Conservation (phyloP, 2,797 vertebrate species). For the Gymnoscopelus braueri region DNA sequence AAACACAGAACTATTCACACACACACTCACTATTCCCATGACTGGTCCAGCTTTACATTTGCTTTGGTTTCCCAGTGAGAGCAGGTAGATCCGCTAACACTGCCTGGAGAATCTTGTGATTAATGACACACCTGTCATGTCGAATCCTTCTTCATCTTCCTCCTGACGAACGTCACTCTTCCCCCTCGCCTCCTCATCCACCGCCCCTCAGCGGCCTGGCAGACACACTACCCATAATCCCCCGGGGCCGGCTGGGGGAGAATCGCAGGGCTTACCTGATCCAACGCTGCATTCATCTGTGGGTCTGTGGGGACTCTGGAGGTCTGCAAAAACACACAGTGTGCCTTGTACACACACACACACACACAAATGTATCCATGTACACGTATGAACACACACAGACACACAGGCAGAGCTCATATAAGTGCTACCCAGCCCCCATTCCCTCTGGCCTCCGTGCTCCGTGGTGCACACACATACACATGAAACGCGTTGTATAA, state of each 20-base stretch:
- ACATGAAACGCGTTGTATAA: constrained; percentile 17
- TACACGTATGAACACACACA: constrained; percentile 24
- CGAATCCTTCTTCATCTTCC: constrained; percentile 65
- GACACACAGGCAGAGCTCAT: constrained; percentile 18
- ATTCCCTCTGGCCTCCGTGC: constrained; percentile 25
- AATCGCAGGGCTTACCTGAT: constrained; percentile 75
- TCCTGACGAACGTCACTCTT: constrained; percentile 56
- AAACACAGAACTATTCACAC: constrained; percentile 47
- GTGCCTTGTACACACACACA: constrained; percentile 18
- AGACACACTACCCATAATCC: constrained; percentile 61
- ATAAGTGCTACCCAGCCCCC: constrained; percentile 3
- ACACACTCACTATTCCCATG: constrained; percentile 43
- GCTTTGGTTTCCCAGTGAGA: constrained; percentile 57
- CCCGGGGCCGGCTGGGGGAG: constrained; percentile 69
- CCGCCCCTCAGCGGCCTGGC: constrained; percentile 55
- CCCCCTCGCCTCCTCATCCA: neutral
- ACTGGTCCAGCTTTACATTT: constrained; percentile 52
- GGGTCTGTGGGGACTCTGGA: constrained; percentile 70
- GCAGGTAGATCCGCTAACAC: constrained; percentile 52
- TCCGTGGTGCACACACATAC: constrained; percentile 2
- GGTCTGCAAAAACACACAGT: constrained; percentile 58
- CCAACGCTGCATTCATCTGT: constrained; percentile 74
- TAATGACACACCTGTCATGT: constrained; percentile 72
- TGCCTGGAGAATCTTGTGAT: constrained; percentile 65
- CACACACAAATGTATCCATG: constrained; percentile 42